Evolutionary conservation across 37 sponge, comb jelly and placozoan genomes (phyloP).

Genomic region (Chondrilla cf. caribensis): DNA sequence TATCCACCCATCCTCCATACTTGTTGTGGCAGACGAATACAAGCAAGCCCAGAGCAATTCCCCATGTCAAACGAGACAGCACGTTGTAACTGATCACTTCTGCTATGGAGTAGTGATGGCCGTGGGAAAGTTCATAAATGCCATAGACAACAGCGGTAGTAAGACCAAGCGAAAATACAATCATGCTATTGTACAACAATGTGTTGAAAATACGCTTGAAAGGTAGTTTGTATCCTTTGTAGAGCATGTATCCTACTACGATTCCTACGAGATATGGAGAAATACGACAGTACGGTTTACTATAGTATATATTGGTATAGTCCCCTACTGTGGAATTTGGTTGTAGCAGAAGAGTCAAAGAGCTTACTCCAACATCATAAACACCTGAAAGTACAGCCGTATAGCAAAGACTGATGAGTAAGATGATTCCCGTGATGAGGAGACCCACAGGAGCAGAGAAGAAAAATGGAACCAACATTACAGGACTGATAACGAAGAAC

Average conservation of each 20-base stretch:
- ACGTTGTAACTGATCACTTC: constrained; percentile 64
- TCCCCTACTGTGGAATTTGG: background rate
- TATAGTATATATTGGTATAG: constrained; percentile 38
- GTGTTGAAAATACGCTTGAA: constrained; percentile 15
- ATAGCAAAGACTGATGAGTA: constrained; percentile 11
- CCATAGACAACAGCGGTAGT: constrained; percentile 48
- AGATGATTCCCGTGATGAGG: background rate
- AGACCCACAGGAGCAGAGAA: constrained; percentile 48
- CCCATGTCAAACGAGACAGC: constrained; percentile 62
- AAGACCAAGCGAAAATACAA: constrained; percentile 34
- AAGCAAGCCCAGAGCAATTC: constrained; percentile 55
- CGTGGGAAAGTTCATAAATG: constrained; percentile 48
- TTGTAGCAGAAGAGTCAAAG: background rate
- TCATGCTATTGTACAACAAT: constrained; percentile 18
- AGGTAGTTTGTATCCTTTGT: constrained; percentile 17
- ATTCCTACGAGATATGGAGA: constrained; percentile 81
- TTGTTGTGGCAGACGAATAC: constrained; percentile 78
- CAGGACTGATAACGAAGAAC: constrained; percentile 78
- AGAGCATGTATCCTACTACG: constrained; percentile 66
- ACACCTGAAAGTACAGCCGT: constrained; percentile 55
- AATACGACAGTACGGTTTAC: constrained; percentile 70
- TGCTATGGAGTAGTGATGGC: constrained; percentile 37
- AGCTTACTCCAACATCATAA: constrained; percentile 35
- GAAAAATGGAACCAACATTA: constrained; percentile 59
- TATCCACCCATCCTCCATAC: constrained; percentile 69